phyloP scores from a whole-genome alignment of 1,140 invertebrate genomes.

The Piezodorus guildinii region DNA sequence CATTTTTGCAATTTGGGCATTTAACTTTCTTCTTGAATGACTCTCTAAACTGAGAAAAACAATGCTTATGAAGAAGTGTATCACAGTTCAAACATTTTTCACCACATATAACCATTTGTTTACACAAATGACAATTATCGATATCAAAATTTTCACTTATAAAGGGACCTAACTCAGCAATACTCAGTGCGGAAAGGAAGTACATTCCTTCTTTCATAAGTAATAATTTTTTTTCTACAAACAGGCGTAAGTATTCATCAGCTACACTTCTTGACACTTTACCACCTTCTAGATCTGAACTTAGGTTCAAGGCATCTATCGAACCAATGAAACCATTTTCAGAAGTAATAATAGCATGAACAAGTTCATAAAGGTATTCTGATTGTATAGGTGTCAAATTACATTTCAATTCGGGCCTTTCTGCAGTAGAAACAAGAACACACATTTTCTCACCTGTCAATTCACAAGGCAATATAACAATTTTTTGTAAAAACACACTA shows the following conservation, averaged over 20 bases:
- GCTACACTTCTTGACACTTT: conserved; percentile 4
- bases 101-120: conserved; percentile 3
- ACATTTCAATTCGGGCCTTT: background rate
- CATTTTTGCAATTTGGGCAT: conserved; percentile 8
- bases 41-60: conserved; percentile 8
- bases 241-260: background rate
- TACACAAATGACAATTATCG: conserved; percentile 12
- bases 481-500: conserved; percentile 1
- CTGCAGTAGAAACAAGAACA: conserved; percentile 6
- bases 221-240: background rate
- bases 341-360: conserved; percentile 6
- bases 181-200: conserved; percentile 1
- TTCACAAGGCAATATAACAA: conserved; percentile 8
- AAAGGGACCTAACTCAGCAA: conserved; percentile 4
- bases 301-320: conserved; percentile 8
- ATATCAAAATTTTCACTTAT: conserved; percentile 12
- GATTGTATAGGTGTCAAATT: conserved; percentile 1
- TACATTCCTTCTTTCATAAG: conserved; percentile 2
- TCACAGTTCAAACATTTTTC: conserved; percentile 12
- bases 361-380: conserved; percentile 8
- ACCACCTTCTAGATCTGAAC: background rate
- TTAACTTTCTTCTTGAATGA: conserved; percentile 4
- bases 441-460: conserved; percentile 10
- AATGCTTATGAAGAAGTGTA: conserved; percentile 8
- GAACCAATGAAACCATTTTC: conserved; percentile 12